Evolutionary conservation across 2,888 invertebrate genomes (phyloP), one percentile per base, ranked within the genome.

Genomic region (Invenusta paracnida): DNA sequence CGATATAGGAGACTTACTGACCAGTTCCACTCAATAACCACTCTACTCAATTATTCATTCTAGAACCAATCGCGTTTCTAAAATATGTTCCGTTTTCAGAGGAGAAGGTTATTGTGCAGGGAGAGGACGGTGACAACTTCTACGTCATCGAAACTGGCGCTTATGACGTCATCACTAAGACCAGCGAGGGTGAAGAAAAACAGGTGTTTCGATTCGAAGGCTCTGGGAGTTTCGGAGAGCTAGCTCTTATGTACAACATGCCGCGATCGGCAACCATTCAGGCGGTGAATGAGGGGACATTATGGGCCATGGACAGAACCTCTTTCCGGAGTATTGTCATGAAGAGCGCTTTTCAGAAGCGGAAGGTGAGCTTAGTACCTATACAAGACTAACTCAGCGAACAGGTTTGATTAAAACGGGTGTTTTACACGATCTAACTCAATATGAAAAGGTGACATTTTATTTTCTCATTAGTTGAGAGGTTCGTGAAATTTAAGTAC

Each of bases 61-160:
- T n/a, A n/a, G n/a, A n/a, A n/a, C n/a, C n/a, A n/a, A n/a, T n/a
- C n/a, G n/a, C n/a, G n/a, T n/a, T n/a, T n/a, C n/a, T n/a, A n/a
- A n/a, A n/a, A n/a, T n/a, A n/a, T n/a, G n/a, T n/a, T n/a, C n/a
- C n/a, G n/a, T n/a, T 48, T 48, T 48, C 27, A 86, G 91, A 90
- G 0, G 90, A 91, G 86, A 89, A 89, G 84, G 90, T 92, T 13
- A 92, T 91, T 30, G 87, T 88, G 66, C 91, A 91, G 86, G 91
- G 91, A 0, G 91, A 91, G 86, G 91, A 91, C 87, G 91, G 91
- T 0, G 91, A 92, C 87, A 91, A 91, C 88, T 92, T 92, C 87
- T 92, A 92, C 88, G 91, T 91, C 87, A 91, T 92, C 30, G 91
- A 91, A 87, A 89, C 87, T 0, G 92, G 91, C n/a, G 87, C 88